These are phyloP conservation scores for Drosophila oshimai DNA, from an alignment of 1,140 invertebrate species.

Conservation along the genomic window DNA sequence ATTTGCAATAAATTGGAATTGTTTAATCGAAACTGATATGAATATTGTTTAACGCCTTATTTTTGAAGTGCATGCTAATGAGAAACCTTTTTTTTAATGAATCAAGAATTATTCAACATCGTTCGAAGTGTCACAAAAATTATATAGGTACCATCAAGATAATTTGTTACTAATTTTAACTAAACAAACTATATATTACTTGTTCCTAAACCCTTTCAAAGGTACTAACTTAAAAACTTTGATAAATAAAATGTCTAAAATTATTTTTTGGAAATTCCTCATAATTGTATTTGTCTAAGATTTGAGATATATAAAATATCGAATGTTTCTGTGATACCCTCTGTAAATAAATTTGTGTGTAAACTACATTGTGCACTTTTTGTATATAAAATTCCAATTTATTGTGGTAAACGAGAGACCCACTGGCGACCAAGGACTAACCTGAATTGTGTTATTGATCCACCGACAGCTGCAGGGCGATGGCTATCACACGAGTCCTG, in stretches of 20 bases:
- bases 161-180: no score
- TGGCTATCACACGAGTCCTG: constrained; percentile 93
- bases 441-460: not conserved
- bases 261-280: no score
- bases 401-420: constrained; percentile 40
- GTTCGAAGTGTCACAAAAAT: not conserved
- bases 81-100: not conserved
- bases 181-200: no score
- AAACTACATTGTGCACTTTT: not conserved
- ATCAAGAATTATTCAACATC: not conserved
- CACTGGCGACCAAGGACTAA: not conserved
- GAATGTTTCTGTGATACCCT: not conserved
- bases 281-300: no score
- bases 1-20: constrained; percentile 78
- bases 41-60: not conserved
- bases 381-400: constrained; percentile 69
- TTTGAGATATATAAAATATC: no score
- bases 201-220: no score
- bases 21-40: not conserved
- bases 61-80: constrained; percentile 17
- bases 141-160: no score
- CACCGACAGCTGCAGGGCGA: constrained; percentile 87
- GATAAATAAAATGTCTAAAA: no score
- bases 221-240: no score
- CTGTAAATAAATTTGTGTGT: not conserved